phyloP scores from a whole-genome alignment of 2,113 vertebrate genomes.

The Neofelis nebulosa region DNA sequence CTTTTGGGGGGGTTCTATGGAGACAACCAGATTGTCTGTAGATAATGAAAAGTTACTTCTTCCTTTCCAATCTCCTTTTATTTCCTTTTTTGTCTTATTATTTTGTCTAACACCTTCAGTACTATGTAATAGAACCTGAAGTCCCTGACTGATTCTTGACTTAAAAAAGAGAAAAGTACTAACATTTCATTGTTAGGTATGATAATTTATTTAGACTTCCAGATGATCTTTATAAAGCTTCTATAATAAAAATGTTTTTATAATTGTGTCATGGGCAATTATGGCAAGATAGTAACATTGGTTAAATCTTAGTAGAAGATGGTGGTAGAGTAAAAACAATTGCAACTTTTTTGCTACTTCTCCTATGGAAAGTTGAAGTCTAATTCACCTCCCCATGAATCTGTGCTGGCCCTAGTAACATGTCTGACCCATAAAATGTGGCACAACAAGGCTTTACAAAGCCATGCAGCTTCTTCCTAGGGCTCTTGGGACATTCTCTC shows the following conservation, averaged over 20 bases:
- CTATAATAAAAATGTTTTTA: constrained; percentile 14
- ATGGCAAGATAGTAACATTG: background rate
- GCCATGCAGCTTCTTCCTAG: background rate
- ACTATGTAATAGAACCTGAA: background rate
- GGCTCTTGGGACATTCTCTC: background rate
- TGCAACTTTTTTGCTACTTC: background rate
- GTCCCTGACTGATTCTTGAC: background rate
- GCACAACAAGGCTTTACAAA: background rate
- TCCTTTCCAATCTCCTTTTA: background rate
- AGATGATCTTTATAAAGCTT: background rate
- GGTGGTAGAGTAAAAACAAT: background rate
- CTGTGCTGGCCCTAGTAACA: background rate
- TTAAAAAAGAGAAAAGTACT: background rate
- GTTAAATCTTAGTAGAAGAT: background rate
- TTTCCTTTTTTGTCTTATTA: background rate
- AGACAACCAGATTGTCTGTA: background rate
- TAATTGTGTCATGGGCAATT: background rate
- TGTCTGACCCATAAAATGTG: background rate
- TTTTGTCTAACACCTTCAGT: background rate
- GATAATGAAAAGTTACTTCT: background rate
- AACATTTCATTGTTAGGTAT: background rate
- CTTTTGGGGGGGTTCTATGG: background rate
- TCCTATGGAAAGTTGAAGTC: background rate
- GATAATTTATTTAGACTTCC: constrained; percentile 16
- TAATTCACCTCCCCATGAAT: background rate